A percentile compares a stretch with the other conserved stretches of the same genome.
Conservation (phyloP, 2,113 vertebrate genomes). For the Vulpes lagopus region DNA sequence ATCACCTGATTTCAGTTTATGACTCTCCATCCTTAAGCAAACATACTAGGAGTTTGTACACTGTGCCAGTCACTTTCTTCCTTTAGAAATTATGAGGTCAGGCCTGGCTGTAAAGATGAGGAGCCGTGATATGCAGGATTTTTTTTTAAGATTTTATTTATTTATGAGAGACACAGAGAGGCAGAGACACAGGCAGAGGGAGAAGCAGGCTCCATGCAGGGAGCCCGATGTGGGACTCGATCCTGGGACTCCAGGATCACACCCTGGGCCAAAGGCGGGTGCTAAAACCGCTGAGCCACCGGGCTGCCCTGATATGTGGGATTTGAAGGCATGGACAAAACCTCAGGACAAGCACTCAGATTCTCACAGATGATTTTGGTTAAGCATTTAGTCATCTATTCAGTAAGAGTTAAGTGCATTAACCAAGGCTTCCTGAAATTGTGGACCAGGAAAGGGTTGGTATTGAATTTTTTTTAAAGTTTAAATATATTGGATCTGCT, state of each 20-base stretch:
- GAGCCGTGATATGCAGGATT: neutral
- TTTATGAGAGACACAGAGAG: too few species aligned
- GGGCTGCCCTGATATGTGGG: neutral
- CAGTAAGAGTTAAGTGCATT: neutral
- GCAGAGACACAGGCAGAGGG: too few species aligned
- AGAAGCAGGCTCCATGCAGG: too few species aligned
- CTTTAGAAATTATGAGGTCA: neutral
- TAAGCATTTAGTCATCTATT: neutral
- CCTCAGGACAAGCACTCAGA: neutral
- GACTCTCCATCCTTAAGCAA: slow-evolving; percentile 17
- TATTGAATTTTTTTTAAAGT: neutral
- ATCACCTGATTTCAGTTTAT: neutral
- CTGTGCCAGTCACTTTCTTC: neutral
- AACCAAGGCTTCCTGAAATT: neutral
- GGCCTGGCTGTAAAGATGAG: neutral
- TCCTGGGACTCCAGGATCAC: too few species aligned
- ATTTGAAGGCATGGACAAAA: neutral
- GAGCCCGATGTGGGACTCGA: too few species aligned
- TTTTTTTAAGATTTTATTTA: too few species aligned
- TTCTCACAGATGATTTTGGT: neutral
- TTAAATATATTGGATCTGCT: neutral
- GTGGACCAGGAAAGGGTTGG: neutral
- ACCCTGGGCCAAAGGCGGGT: too few species aligned
- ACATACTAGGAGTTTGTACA: neutral
- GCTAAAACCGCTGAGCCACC: too few species aligned